These are phyloP conservation scores for Cheilosia scutellata DNA, from an alignment of 2,888 invertebrate genomes.

Conservation along the genomic window DNA sequence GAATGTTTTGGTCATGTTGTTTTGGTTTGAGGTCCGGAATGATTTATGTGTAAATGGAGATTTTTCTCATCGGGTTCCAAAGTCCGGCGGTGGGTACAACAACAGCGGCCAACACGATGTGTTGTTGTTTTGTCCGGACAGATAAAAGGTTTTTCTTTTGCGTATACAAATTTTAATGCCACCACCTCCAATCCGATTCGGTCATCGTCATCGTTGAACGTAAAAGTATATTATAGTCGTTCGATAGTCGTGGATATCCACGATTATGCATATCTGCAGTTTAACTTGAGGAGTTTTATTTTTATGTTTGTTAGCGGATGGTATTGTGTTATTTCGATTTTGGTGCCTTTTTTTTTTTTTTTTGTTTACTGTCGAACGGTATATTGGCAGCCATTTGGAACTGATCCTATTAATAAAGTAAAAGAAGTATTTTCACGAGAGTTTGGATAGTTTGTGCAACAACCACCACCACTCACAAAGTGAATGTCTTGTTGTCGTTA, in stretches of 20 bases:
- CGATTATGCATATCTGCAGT: conserved; percentile 54
- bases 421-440: conserved; percentile 34
- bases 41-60: conserved; percentile 59
- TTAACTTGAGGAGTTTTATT: conserved; percentile 5
- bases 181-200: conserved; percentile 49
- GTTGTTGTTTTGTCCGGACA: neutral
- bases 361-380: neutral
- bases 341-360: neutral
- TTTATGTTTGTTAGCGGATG: neutral
- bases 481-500: conserved; percentile 36
- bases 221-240: neutral
- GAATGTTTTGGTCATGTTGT: conserved; percentile 12
- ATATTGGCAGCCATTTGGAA: conserved; percentile 30
- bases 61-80: conserved; percentile 39
- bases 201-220: conserved; percentile 33
- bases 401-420: conserved; percentile 57
- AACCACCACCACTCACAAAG: conserved; percentile 22
- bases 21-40: conserved; percentile 34
- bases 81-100: conserved; percentile 25
- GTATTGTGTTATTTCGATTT: neutral
- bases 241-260: conserved; percentile 13
- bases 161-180: conserved; percentile 28
- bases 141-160: conserved; percentile 32
- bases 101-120: neutral
- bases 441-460: conserved; percentile 28